These are phyloP conservation scores for Drosophila obscura DNA, from an alignment of 1,140 invertebrate species.

Conservation along the genomic window DNA sequence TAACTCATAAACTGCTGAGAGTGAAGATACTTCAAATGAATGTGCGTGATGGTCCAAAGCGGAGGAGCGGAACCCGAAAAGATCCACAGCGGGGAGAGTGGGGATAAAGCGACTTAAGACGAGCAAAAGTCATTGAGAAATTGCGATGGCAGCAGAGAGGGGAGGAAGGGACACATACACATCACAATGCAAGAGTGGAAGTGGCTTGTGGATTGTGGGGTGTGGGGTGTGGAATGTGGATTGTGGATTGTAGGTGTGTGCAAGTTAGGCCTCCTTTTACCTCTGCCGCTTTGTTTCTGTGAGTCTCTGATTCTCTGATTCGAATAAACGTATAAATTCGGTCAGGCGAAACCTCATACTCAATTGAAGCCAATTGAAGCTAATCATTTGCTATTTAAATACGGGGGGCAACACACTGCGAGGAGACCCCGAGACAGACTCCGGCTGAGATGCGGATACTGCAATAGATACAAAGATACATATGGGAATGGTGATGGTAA, in stretches of 20 bases:
- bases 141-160: too few species aligned
- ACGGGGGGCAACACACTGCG: slow-evolving; percentile 54
- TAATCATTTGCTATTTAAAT: slow-evolving; percentile 79
- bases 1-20: slow-evolving; percentile 48
- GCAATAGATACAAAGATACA: slow-evolving; percentile 8
- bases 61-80: background rate
- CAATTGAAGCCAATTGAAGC: slow-evolving; percentile 80
- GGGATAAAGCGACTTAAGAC: too few species aligned
- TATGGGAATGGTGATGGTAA: background rate
- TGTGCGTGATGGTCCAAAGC: slow-evolving; percentile 44
- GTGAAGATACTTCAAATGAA: slow-evolving; percentile 59
- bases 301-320: background rate
- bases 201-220: too few species aligned
- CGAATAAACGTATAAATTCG: slow-evolving; percentile 23
- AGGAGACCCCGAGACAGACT: slow-evolving; percentile 4
- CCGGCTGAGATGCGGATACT: slow-evolving; percentile 13
- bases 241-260: too few species aligned
- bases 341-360: slow-evolving; percentile 42
- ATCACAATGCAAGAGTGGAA: too few species aligned
- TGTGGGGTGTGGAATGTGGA: too few species aligned
- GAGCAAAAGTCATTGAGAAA: too few species aligned
- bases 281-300: slow-evolving; percentile 7
- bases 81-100: too few species aligned
- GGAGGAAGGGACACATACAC: too few species aligned
- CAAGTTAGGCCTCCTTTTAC: too few species aligned